Evolutionary conservation across 30 jellyfish, hydroid and myxozoan species (phyloP).

Genomic region (Euphysa ruthae): DNA sequence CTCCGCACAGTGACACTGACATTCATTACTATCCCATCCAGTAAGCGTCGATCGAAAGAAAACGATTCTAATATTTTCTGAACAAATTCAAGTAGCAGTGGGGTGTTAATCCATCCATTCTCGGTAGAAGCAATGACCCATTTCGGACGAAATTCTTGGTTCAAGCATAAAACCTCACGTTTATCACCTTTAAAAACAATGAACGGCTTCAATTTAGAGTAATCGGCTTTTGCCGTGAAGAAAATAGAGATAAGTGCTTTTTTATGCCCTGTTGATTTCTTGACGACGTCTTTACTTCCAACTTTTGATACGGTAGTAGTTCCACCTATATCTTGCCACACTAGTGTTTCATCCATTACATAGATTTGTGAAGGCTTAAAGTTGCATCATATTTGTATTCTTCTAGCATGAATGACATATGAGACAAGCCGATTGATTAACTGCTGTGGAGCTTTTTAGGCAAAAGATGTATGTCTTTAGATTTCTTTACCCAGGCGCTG

Average conservation of each 20-base stretch:
- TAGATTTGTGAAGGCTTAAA: constrained; percentile 8
- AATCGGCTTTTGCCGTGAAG: constrained; percentile 34
- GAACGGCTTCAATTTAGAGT: constrained; percentile 28
- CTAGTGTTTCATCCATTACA: constrained; percentile 28
- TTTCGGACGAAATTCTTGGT: constrained; percentile 8
- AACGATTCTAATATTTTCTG: constrained; percentile 30
- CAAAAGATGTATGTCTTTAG: neutral
- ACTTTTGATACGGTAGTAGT: neutral
- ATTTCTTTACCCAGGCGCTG: no score
- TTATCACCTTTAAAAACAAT: constrained; percentile 39
- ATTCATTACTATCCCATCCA: constrained; percentile 40
- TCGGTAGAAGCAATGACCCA: constrained; percentile 34
- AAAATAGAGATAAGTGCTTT: constrained; percentile 21
- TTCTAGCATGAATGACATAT: no score
- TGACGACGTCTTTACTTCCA: neutral
- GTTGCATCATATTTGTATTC: no score
- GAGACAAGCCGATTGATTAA: no score
- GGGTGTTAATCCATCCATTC: constrained; percentile 56
- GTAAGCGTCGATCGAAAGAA: constrained; percentile 13
- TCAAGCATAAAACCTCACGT: constrained; percentile 11
- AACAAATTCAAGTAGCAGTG: constrained; percentile 10
- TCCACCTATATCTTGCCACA: constrained; percentile 18
- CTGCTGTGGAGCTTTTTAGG: no score
- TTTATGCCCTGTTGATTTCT: constrained; percentile 34
- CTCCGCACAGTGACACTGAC: no score